Evolutionary conservation across 2,797 vertebrate species (phyloP).

Genomic region (Zonotrichia albicollis): DNA sequence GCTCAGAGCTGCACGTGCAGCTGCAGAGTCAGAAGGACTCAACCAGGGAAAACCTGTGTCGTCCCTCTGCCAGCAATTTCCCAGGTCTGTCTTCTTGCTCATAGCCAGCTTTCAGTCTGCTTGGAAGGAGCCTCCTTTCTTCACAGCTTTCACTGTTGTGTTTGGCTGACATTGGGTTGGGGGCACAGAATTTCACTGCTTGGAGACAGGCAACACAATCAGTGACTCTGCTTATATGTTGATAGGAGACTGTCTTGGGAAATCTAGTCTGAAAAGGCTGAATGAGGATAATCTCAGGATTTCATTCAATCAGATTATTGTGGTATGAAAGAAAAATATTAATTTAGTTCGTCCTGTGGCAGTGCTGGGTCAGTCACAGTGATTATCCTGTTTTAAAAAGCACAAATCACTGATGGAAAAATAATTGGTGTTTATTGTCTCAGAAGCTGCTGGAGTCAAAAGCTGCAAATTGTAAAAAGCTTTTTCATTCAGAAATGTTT

Average conservation of each 20-base stretch:
- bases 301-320: not conserved
- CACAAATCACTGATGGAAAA: not conserved
- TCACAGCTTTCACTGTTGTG: rapidly evolving
- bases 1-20: rapidly evolving
- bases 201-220: not conserved
- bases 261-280: not conserved
- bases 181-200: not conserved
- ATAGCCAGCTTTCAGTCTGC: not conserved
- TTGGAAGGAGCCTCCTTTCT: not conserved
- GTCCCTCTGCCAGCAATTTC: not conserved
- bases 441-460: not conserved
- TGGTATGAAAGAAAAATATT: not conserved
- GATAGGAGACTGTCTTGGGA: not conserved
- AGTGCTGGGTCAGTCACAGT: not conserved
- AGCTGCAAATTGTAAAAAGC: not conserved
- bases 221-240: not conserved
- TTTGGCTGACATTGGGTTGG: not conserved
- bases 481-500: not conserved
- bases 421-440: not conserved
- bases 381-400: not conserved
- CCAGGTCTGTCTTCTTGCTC: not conserved
- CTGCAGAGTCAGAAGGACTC: not conserved
- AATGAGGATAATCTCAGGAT: not conserved
- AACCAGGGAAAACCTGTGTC: not conserved
- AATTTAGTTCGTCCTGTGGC: not conserved